Evolutionary conservation across 2,888 invertebrate species (phyloP), one percentile per base, ranked within the genome.

Genomic region (Fragum sueziense): DNA sequence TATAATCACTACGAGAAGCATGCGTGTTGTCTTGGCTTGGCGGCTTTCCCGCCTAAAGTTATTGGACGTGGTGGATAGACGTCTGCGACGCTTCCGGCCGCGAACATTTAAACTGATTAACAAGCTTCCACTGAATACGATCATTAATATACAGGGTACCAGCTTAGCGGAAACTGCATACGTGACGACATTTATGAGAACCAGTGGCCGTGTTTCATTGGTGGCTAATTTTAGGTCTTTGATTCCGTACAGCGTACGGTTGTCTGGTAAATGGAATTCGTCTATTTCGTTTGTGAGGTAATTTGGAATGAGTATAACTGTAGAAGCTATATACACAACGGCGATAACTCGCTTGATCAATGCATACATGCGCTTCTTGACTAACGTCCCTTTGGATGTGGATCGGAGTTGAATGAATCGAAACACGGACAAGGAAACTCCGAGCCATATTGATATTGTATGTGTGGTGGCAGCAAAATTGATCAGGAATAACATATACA

Each of bases 401-500:
- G 87, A 88, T 20, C 88, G 80, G 57, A 94, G 91, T 69, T 93
- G 93, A 22, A 91, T 87, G 91, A 97, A 98, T 14, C 98, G 95
- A 97, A 98, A 98, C 2, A 98, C 96, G 0, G 98, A 98, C 77
- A 98, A 93, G 0, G 97, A 96, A 0, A 98, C 96, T 0, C 98
- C 98, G 85, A 98, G 93, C 95, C 97, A 98, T 87, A 98, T 98
- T 2, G 98, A 97, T 84, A 98, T 97, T 1, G 98, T 98, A 93
- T 97, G 97, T 80, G 97, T 95, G 67, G 96, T 95, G 93, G 97
- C 97, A n/a, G 96, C 96, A 92, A 97, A 97, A 90, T 97, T 96
- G 33, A 97, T 97, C 92, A 98, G 97, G 89, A 97, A 96, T 76
- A 93, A 87, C 84, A 93, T 90, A 82, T 93, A 94, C 37, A 90